Percentiles rank a stretch among this genome's conserved stretches.
phyloP scores from a whole-genome alignment of 2,888 invertebrate species.

The Alsophila aescularia region DNA sequence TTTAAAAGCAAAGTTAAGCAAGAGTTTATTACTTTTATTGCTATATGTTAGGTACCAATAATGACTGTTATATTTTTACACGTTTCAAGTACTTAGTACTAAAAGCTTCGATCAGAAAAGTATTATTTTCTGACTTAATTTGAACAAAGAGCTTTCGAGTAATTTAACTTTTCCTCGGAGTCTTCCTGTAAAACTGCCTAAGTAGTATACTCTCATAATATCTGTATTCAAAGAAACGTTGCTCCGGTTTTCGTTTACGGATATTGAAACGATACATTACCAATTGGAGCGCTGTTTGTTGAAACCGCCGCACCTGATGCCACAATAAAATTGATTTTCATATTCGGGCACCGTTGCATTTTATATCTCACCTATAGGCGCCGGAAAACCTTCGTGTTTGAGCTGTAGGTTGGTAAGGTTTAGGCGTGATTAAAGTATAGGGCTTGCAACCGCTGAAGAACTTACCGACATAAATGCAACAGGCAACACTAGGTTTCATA shows the following conservation, averaged over 20 bases:
- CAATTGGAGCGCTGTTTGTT: conserved; percentile 36
- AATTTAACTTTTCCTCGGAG: neutral
- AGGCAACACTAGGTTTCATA: too few species aligned
- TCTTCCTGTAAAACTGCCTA: neutral
- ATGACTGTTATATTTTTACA: too few species aligned
- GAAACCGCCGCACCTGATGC: conserved; percentile 63
- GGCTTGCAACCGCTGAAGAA: too few species aligned
- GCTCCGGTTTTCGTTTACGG: conserved; percentile 45
- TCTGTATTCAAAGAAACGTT: conserved; percentile 8
- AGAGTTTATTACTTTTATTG: too few species aligned
- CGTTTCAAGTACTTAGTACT: too few species aligned
- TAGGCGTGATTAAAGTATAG: neutral
- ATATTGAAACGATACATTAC: conserved; percentile 69
- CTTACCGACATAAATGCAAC: too few species aligned
- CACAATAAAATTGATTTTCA: conserved; percentile 53
- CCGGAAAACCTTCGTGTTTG: conserved; percentile 6
- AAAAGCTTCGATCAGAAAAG: too few species aligned
- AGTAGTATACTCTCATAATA: neutral
- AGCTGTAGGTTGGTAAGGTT: neutral
- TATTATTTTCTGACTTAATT: neutral
- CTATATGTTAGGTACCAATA: too few species aligned
- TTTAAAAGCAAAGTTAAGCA: too few species aligned
- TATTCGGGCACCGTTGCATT: conserved; percentile 56
- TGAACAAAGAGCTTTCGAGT: neutral
- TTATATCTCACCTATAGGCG: conserved; percentile 43